Evolutionary conservation across 2,797 vertebrate genomes (phyloP), one percentile per base, ranked within the genome.

Genomic region (Eptatretus atami): DNA sequence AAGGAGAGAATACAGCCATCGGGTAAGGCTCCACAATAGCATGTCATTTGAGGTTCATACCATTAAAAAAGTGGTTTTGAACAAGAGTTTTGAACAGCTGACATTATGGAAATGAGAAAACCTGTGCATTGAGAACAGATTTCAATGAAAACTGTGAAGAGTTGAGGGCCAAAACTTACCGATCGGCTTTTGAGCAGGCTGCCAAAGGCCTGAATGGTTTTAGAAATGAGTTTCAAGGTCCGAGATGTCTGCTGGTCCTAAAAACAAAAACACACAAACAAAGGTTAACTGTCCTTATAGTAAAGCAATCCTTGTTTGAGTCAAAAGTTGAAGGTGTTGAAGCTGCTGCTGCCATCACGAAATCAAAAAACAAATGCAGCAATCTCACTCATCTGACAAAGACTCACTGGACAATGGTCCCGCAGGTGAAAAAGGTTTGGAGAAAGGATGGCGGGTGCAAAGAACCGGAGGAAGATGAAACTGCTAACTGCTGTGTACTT

Each of bases 381-480:
- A 5, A 4, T 44, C 31, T 24, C 63, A 19, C 52, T 52, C 53
- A 55, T 53, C 60, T 55, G 60, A 53, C n/a, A 13, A 12, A 19
- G 65, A 71, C 85, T 82, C 74, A 98, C 90, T 6, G 88, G 84
- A 72, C 96, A 88, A 69, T 98, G 92, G 1, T 82, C 84, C 8
- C 81, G 78, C 67, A 98, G 80, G 66, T 96, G 90, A 76, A 98
- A 98, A 67, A 98, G 77, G 71, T 87, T 98, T 19, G 92, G 92
- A 52, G 92, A 96, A 55, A 98, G 81, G 72, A 98, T 96, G 65
- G 92, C 92, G 9, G 92, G 92, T 53, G 92, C 92, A 15, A 98
- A 98, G 76, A 98, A 98, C 63, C 92, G 79, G 71, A 98, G 76
- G 75, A 98, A 98, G 74, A 98, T 92, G 71, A 98, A 98, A 70